Evolutionary conservation across 2,797 vertebrate genomes (phyloP).

Genomic region (Potorous gilbertii): DNA sequence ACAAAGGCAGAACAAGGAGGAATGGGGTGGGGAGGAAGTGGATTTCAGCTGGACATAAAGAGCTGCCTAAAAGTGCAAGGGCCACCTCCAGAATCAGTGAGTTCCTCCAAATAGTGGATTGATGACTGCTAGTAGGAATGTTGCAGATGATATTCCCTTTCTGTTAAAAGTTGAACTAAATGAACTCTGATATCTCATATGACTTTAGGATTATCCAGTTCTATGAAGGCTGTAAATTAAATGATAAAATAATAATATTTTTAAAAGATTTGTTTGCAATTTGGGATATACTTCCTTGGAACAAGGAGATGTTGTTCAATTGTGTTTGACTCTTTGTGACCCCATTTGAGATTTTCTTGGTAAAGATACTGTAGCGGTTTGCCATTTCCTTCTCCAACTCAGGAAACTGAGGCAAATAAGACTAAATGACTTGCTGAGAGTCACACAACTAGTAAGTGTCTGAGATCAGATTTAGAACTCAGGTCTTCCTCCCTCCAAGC

Average conservation of each 20-base stretch:
- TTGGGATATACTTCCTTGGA: background rate
- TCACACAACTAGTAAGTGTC: background rate
- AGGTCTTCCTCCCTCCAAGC: background rate
- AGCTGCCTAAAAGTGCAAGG: background rate
- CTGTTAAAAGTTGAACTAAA: background rate
- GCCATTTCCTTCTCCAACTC: background rate
- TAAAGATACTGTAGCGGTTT: background rate
- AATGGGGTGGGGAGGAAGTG: background rate
- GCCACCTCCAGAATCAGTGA: background rate
- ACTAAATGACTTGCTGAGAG: background rate
- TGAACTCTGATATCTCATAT: background rate
- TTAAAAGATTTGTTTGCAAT: background rate
- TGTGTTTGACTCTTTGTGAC: background rate
- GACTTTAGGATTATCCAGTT: background rate
- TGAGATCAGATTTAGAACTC: background rate
- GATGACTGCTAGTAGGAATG: background rate
- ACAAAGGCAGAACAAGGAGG: background rate
- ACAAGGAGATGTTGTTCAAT: background rate
- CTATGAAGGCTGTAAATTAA: background rate
- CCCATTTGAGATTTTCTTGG: background rate
- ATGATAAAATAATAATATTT: background rate
- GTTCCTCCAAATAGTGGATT: background rate
- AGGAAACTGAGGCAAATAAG: background rate
- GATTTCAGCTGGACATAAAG: background rate
- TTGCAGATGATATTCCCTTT: background rate